phyloP scores from a whole-genome alignment of 2,888 invertebrate species.

The Schrankia costaestrigalis region DNA sequence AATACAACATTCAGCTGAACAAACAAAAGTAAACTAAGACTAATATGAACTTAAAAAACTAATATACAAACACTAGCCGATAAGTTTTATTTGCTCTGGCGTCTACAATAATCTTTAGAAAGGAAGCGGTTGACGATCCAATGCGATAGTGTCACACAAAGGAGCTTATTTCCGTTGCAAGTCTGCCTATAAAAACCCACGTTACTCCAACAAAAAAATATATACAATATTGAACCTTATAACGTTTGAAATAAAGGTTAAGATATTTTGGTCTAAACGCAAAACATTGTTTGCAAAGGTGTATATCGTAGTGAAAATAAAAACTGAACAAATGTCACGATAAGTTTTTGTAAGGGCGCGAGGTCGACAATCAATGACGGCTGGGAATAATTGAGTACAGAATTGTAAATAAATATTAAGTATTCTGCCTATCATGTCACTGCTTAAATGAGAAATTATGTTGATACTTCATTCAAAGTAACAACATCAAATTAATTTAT shows the following conservation, averaged over 20 bases:
- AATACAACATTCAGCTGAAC: constrained; percentile 21
- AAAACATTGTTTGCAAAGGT: constrained; percentile 50
- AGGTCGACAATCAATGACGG: constrained; percentile 67
- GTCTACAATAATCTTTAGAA: constrained; percentile 73
- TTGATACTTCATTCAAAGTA: background rate
- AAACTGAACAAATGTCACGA: constrained; percentile 76
- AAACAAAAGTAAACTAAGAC: constrained; percentile 20
- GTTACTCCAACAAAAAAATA: constrained; percentile 23
- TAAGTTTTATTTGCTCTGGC: constrained; percentile 71
- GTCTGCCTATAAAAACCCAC: constrained; percentile 56
- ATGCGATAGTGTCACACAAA: constrained; percentile 75
- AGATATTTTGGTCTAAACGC: constrained; percentile 2
- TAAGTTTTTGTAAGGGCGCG: constrained; percentile 77
- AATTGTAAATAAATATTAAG: constrained; percentile 16
- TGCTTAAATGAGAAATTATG: constrained; percentile 35
- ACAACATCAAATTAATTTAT: too few species aligned
- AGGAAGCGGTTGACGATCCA: constrained; percentile 76
- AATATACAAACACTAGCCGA: constrained; percentile 43
- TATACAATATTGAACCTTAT: constrained; percentile 37
- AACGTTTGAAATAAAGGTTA: background rate
- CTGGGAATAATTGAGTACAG: constrained; percentile 45
- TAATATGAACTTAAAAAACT: constrained; percentile 22
- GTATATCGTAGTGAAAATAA: constrained; percentile 72
- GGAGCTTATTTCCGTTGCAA: constrained; percentile 76
- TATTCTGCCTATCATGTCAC: constrained; percentile 36